These are phyloP conservation scores for Platynereis dumerilii DNA, from an alignment of 2,888 invertebrate genomes.

Conservation along the genomic window DNA sequence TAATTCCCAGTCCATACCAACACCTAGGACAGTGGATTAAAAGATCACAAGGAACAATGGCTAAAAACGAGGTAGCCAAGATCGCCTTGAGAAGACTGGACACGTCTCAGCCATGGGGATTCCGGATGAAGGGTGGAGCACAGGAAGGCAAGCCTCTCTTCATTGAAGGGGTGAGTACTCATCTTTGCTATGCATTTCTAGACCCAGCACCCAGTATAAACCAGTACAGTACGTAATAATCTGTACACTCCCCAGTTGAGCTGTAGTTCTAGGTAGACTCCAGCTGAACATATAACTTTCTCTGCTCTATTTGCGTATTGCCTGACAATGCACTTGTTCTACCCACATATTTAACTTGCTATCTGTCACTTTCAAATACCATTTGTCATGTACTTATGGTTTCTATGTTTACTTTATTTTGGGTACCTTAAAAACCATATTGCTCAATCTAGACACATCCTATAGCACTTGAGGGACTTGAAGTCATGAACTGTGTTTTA, in stretches of 20 bases:
- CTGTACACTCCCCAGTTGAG: not conserved
- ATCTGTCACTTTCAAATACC: no score
- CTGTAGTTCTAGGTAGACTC: conserved; percentile 2
- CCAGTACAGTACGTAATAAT: not conserved
- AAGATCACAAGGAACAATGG: no score
- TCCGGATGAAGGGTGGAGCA: conserved; percentile 58
- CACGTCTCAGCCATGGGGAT: conserved; percentile 61
- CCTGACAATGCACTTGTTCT: not conserved
- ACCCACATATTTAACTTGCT: no score
- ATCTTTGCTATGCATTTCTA: not conserved
- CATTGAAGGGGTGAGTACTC: conserved; percentile 54
- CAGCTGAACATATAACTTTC: not conserved
- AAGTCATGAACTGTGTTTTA: no score
- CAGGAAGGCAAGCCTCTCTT: conserved; percentile 57
- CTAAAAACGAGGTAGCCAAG: not conserved
- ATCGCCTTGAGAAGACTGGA: conserved; percentile 45
- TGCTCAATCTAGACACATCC: no score
- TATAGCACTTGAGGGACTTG: no score
- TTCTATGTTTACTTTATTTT: no score
- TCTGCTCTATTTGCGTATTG: not conserved
- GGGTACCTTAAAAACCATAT: no score
- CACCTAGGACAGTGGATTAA: no score
- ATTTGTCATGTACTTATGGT: no score
- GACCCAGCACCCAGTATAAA: conserved; percentile 1
- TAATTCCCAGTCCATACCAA: no score